Percentiles rank a stretch among this genome's conserved stretches.
Conservation (phyloP, 2,888 invertebrate species). For the Drosophila sordidapex region DNA sequence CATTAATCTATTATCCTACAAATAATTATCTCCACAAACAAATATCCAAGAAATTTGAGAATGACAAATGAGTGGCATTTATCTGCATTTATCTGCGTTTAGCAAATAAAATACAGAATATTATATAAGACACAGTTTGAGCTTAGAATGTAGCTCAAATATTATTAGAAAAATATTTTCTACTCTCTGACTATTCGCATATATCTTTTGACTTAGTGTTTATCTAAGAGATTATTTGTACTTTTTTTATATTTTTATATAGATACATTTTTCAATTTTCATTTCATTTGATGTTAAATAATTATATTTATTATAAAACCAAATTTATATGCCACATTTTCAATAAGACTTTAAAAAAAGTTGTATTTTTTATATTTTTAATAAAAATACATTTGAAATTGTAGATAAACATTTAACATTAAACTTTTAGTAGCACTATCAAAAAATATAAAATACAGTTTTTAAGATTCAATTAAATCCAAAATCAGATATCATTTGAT, state of each 20-base stretch:
- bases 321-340: neutral
- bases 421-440: neutral
- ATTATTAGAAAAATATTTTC: neutral
- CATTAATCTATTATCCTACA: neutral
- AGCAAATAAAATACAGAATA: neutral
- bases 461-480: neutral
- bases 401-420: neutral
- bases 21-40: neutral
- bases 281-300: neutral
- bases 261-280: too few relatives aligned
- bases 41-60: neutral
- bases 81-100: too few relatives aligned
- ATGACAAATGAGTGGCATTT: neutral
- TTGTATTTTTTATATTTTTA: neutral
- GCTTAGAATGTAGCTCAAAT: neutral
- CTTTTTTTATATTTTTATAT: too few relatives aligned
- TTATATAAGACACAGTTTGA: neutral
- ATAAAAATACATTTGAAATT: neutral
- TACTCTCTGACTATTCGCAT: neutral
- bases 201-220: neutral
- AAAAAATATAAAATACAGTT: neutral
- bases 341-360: neutral
- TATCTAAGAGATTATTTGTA: neutral
- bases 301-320: neutral
- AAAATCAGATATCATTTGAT: constrained; percentile 12